Evolutionary conservation across 2,113 vertebrate species (phyloP), one percentile per base, ranked within the genome.

Genomic region (Crypturellus undulatus): DNA sequence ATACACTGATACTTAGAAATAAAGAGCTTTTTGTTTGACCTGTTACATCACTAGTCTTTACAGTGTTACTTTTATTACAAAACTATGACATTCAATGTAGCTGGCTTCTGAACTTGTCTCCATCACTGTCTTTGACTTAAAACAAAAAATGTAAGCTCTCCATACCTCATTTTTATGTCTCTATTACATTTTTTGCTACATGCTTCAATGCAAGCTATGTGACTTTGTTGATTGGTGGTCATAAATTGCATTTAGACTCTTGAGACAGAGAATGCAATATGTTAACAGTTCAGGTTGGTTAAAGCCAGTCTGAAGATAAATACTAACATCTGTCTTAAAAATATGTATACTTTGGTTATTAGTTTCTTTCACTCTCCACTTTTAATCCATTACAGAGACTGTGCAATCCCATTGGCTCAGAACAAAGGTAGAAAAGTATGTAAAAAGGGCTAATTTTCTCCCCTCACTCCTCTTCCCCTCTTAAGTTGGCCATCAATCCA

Each of bases 21-120:
- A 19, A 87, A 79, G 12, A 20, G 2, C 36, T 88, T 81, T 47
- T 92, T 84, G 77, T 63, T 24, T 24, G 28, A 10, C 32, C 20
- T 47, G 22, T 69, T 65, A 22, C 5, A 13, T 84, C 58, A 10
- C 21, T 93, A 86, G 69, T 64, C 84, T 5, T 4, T 79, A 22
- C 21, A 32, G 58, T 81, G 62, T 69, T 89, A 96, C 2, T 18
- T 40, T 87, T 13, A 54, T 89, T 72, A 42, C 45, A 77, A 81
- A 40, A 58, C 69, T 79, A 43, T 90, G 88, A 22, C 26, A 22
- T 75, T 64, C 24, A 28, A 58, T 30, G 59, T 72, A 84, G 52
- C 70, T 93, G 93, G 32, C 54, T 84, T 81, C 86, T 89, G 75
- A 79, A 22, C 19, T 84, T 93, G 65, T 82, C 43, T 89, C 36